Conservation (phyloP, 2,888 invertebrate species). For the Barypeithes pellucidus region DNA sequence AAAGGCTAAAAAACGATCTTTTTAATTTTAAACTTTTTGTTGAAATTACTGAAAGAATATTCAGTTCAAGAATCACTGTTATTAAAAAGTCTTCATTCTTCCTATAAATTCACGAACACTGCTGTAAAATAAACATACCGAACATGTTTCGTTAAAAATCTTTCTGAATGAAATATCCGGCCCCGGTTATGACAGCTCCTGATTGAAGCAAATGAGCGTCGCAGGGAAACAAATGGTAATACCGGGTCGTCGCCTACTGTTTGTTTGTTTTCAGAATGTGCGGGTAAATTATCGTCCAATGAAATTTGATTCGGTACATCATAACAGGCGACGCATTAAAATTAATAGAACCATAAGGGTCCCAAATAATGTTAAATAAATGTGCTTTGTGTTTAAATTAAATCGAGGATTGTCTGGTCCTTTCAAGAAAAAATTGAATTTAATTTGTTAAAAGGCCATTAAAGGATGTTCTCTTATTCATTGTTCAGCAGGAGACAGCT, state of each 20-base stretch:
- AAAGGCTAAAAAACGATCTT: no score
- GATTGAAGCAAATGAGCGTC: conserved; percentile 66
- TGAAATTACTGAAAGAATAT: no score
- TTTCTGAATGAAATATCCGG: conserved; percentile 60
- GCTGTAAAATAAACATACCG: conserved; percentile 14
- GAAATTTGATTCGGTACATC: conserved; percentile 65
- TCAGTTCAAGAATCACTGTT: no score
- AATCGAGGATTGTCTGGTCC: background rate
- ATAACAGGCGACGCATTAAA: conserved; percentile 61
- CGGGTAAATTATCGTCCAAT: conserved; percentile 67
- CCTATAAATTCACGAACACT: background rate
- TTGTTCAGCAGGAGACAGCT: no score
- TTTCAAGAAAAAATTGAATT: background rate
- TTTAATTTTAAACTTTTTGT: no score
- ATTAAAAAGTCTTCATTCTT: no score
- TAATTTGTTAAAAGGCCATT: background rate
- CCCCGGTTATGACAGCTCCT: conserved; percentile 65
- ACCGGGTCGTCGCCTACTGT: conserved; percentile 58
- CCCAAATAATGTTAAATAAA: conserved; percentile 44
- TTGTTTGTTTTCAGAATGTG: conserved; percentile 66
- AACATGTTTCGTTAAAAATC: conserved; percentile 7
- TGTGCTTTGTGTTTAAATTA: conserved; percentile 18
- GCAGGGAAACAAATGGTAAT: conserved; percentile 60
- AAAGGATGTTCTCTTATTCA: no score
- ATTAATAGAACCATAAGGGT: conserved; percentile 60